Evolutionary conservation across 2,888 invertebrate genomes (phyloP).

Genomic region (Ophion slaviceki): DNA sequence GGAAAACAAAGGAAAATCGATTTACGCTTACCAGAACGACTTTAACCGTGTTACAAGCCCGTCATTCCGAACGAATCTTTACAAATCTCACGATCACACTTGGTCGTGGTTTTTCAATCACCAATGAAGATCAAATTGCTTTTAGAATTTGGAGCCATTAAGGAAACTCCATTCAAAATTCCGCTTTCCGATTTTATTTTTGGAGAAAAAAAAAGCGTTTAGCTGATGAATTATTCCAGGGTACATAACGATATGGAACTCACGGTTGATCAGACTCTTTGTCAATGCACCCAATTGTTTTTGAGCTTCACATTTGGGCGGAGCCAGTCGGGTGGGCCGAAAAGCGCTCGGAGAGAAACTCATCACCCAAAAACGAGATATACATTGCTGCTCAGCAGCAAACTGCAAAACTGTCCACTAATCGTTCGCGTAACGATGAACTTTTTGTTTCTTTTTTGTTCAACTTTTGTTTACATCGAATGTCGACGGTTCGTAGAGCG

Average conservation of each 20-base stretch:
- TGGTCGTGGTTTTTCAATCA: slow-evolving; percentile 43
- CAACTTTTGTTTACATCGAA: slow-evolving; percentile 4
- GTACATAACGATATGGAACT: slow-evolving; percentile 60
- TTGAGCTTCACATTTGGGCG: neutral
- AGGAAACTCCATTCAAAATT: slow-evolving; percentile 25
- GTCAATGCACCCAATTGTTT: neutral
- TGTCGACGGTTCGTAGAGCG: slow-evolving; percentile 15
- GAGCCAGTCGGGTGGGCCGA: neutral
- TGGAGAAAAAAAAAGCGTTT: neutral
- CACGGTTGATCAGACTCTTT: slow-evolving; percentile 2
- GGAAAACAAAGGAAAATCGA: slow-evolving; percentile 62
- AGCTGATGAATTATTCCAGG: slow-evolving; percentile 45
- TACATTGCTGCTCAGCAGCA: slow-evolving; percentile 3
- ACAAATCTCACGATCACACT: slow-evolving; percentile 51
- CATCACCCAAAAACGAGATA: slow-evolving; percentile 9
- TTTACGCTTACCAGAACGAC: slow-evolving; percentile 73
- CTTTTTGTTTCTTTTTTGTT: slow-evolving; percentile 9
- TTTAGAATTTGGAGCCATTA: neutral
- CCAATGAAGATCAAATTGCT: slow-evolving; percentile 11
- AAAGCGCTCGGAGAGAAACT: neutral
- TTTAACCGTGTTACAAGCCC: slow-evolving; percentile 64
- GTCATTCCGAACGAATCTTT: slow-evolving; percentile 53
- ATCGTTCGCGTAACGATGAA: slow-evolving; percentile 9
- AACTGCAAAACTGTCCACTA: slow-evolving; percentile 2
- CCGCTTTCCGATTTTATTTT: slow-evolving; percentile 23